Percentiles rank a stretch among this genome's conserved stretches.
Conservation (phyloP, 2,888 invertebrate species). For the Acholoe squamosa region DNA sequence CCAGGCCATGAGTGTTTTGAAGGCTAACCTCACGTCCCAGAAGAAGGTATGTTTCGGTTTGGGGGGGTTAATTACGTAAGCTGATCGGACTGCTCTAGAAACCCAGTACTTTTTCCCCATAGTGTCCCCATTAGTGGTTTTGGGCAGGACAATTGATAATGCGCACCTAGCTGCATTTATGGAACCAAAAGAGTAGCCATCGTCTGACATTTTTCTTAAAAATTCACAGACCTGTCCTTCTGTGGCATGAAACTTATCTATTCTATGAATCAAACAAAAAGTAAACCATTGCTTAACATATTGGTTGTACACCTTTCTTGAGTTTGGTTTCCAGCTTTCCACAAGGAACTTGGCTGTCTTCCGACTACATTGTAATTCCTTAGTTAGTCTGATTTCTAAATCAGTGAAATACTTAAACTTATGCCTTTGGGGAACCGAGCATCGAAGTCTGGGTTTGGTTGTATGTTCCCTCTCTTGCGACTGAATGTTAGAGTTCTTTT, state of each 20-base stretch:
- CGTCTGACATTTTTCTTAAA: background rate
- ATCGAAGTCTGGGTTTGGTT: background rate
- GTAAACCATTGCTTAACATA: background rate
- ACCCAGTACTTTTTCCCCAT: background rate
- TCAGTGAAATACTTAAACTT: background rate
- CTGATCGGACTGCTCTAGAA: background rate
- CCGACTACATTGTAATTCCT: background rate
- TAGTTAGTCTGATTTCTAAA: background rate
- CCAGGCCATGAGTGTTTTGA: background rate
- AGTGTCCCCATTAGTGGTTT: background rate
- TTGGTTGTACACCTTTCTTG: background rate
- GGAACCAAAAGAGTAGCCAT: background rate
- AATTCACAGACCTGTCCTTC: background rate
- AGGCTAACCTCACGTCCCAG: background rate
- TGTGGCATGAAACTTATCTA: background rate
- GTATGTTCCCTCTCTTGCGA: background rate
- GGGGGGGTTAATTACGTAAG: too few relatives aligned
- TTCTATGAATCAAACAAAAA: background rate
- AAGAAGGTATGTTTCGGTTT: too few relatives aligned
- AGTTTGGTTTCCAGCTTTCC: background rate
- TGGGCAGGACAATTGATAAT: background rate
- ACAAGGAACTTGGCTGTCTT: background rate
- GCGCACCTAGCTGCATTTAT: slow-evolving; percentile 23
- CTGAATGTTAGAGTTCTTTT: background rate
- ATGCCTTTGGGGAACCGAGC: background rate